These are phyloP conservation scores for Andrena marginata DNA, from an alignment of 2,888 invertebrate species.

Conservation along the genomic window DNA sequence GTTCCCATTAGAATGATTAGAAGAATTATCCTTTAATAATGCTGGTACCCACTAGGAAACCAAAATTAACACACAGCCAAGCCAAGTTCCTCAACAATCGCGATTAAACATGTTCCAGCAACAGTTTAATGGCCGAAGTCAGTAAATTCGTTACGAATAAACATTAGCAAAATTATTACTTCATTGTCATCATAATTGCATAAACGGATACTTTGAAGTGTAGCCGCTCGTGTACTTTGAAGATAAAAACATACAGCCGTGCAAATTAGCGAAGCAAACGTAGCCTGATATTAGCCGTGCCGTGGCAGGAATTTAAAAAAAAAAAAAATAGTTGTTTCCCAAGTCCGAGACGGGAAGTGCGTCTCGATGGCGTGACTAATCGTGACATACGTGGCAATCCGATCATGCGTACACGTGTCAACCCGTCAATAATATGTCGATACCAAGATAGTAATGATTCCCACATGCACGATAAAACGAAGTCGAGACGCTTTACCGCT, in stretches of 20 bases:
- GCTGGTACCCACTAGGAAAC: no score
- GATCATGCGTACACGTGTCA: slow-evolving; percentile 27
- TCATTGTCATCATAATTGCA: not conserved
- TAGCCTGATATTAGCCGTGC: not conserved
- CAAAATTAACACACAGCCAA: no score
- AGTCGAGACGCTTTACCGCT: no score
- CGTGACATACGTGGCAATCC: slow-evolving; percentile 31
- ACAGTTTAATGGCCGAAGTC: no score
- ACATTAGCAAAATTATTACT: not conserved
- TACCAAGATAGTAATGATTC: slow-evolving; percentile 28
- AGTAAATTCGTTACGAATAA: no score
- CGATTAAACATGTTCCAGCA: no score
- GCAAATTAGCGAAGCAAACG: not conserved
- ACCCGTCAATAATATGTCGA: slow-evolving; percentile 29
- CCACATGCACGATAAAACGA: slow-evolving; percentile 2
- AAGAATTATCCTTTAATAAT: no score
- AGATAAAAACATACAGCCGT: not conserved
- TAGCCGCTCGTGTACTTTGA: not conserved
- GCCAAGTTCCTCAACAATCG: no score
- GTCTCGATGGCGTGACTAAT: slow-evolving; percentile 48
- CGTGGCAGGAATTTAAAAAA: slow-evolving; percentile 6
- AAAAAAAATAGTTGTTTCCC: slow-evolving; percentile 8
- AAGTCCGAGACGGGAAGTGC: slow-evolving; percentile 27
- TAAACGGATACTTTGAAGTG: not conserved
- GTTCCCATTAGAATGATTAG: no score